Conservation (phyloP, 1,140 invertebrate species). For the Drosophila melanogaster region Release_6_plus_ISO1_MT NT_033779.5:1901501-1902000, state of each 20-base stretch:
- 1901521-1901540: slow-evolving; percentile 15
- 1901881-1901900: slow-evolving; percentile 35
- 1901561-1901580: not conserved
- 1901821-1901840: slow-evolving; percentile 23
- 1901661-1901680: slow-evolving; percentile 25
- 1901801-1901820: slow-evolving; percentile 23
- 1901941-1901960: slow-evolving; percentile 65
- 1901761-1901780: slow-evolving; percentile 68
- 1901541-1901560: not conserved
- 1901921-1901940: slow-evolving; percentile 26
- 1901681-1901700: slow-evolving; percentile 36
- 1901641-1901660: slow-evolving; percentile 26
- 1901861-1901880: slow-evolving; percentile 36
- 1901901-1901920: slow-evolving; percentile 62
- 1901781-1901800: slow-evolving; percentile 47
- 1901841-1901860: slow-evolving; percentile 39
- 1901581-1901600: slow-evolving; percentile 20
- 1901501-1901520: slow-evolving; percentile 39
- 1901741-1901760: slow-evolving; percentile 2
- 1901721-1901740: slow-evolving; percentile 9
- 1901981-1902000: slow-evolving; percentile 55
- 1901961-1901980: slow-evolving; percentile 5
- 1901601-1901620: slow-evolving; percentile 48
- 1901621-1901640: slow-evolving; percentile 29
- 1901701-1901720: slow-evolving; percentile 25